These are phyloP conservation scores for Tetranychus urticae DNA, from an alignment of 1,140 invertebrate species.

Conservation along the genomic window DNA sequence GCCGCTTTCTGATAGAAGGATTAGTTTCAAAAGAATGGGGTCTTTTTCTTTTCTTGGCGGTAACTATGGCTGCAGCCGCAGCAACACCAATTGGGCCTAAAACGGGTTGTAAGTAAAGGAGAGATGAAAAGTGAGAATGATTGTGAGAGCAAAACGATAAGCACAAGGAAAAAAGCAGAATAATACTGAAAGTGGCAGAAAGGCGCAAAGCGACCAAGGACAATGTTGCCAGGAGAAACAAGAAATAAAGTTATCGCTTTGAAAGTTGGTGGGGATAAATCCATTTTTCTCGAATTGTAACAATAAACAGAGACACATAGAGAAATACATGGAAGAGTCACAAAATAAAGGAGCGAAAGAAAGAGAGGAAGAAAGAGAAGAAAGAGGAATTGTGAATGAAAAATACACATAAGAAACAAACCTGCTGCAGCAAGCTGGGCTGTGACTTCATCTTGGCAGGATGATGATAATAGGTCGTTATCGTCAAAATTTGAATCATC, in stretches of 20 bases:
- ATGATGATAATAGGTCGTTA: slow-evolving; percentile 20
- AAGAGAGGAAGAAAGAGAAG: slow-evolving; percentile 3
- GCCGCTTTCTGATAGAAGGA: slow-evolving; percentile 80
- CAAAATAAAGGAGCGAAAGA: not conserved
- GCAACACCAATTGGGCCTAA: slow-evolving; percentile 80
- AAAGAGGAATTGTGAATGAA: slow-evolving; percentile 23
- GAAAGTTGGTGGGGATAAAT: no score
- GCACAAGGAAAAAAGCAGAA: not conserved
- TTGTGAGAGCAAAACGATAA: no score
- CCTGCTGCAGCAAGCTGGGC: slow-evolving; percentile 82
- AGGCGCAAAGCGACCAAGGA: not conserved
- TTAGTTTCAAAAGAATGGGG: slow-evolving; percentile 94
- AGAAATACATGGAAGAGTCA: not conserved
- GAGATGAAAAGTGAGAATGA: not conserved
- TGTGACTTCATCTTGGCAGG: slow-evolving; percentile 67
- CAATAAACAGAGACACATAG: no score
- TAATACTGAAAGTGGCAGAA: not conserved
- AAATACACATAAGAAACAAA: slow-evolving; percentile 21
- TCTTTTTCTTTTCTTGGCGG: slow-evolving; percentile 78
- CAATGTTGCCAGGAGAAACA: no score
- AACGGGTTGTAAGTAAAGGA: not conserved
- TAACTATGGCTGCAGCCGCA: slow-evolving; percentile 83
- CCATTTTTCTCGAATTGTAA: no score
- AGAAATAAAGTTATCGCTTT: no score
- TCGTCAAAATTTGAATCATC: slow-evolving; percentile 24